Percentiles rank a stretch among this genome's conserved stretches.
These are phyloP conservation scores for Arbacia lixula DNA, from an alignment of 53 echinoderm and acorn worm species.

Conservation along the genomic window DNA sequence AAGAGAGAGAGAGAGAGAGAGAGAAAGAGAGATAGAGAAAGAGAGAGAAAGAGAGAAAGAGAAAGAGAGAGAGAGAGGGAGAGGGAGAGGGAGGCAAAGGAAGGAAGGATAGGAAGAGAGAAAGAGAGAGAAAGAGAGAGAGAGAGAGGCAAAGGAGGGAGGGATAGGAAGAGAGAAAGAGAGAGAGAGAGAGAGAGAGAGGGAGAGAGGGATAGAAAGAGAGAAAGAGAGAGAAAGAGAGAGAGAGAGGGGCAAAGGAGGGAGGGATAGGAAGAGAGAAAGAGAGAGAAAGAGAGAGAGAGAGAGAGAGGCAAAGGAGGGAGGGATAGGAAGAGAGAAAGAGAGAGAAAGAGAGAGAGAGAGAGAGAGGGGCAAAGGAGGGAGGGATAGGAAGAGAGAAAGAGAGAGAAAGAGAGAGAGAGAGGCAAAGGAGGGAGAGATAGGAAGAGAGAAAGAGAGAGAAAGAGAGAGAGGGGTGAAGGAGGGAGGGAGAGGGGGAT, in stretches of 20 bases:
- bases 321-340: no score
- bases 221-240: neutral
- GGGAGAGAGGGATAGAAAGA: slow-evolving; percentile 7
- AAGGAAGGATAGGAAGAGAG: neutral
- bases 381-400: no score
- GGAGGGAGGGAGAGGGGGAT: neutral
- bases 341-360: no score
- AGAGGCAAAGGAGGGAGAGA: neutral
- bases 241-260: no score
- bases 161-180: slow-evolving; percentile 1
- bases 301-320: no score
- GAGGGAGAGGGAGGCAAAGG: neutral
- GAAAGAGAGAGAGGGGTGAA: neutral
- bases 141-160: neutral
- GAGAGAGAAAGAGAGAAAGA: neutral
- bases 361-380: no score
- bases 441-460: neutral
- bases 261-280: no score
- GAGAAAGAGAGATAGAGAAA: neutral
- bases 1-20: neutral
- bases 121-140: neutral
- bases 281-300: no score
- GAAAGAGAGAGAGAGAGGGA: neutral
- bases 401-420: neutral
- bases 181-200: neutral